A percentile compares a stretch with the other conserved stretches of the same genome.
These are phyloP conservation scores for Actinostola sp. DNA, from an alignment of 92 coral and sea anemone species.

Conservation along the genomic window DNA sequence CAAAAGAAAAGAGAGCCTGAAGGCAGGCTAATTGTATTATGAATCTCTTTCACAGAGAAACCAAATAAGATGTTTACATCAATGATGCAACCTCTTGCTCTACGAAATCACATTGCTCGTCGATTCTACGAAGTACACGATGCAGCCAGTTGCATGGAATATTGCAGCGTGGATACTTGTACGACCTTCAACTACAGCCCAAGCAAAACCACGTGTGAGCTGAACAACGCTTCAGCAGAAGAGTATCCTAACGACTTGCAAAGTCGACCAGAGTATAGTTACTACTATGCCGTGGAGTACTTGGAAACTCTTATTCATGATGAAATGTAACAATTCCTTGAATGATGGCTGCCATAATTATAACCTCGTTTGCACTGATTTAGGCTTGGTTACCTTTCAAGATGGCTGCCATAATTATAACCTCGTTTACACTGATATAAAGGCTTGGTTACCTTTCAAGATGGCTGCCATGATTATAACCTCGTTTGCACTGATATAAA, in stretches of 20 bases:
- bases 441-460: no score
- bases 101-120: slow-evolving; percentile 3
- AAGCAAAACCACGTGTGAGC: slow-evolving; percentile 8
- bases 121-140: background rate
- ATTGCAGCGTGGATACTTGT: slow-evolving; percentile 1
- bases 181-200: slow-evolving; percentile 14
- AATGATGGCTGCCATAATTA: background rate
- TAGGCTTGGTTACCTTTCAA: no score
- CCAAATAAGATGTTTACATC: slow-evolving; percentile 9
- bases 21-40: no score
- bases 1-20: no score
- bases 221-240: slow-evolving; percentile 12
- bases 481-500: no score
- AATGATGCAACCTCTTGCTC: slow-evolving; percentile 1
- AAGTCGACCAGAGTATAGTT: background rate
- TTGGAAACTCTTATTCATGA: background rate
- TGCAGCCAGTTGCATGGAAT: background rate
- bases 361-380: no score
- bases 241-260: slow-evolving; percentile 3
- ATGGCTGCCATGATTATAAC: no score
- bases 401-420: no score
- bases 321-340: background rate
- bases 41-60: background rate
- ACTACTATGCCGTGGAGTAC: background rate
- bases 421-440: no score